These are phyloP conservation scores for Chloroclystis v-ata DNA, from an alignment of 2,888 invertebrate genomes.

Conservation along the genomic window DNA sequence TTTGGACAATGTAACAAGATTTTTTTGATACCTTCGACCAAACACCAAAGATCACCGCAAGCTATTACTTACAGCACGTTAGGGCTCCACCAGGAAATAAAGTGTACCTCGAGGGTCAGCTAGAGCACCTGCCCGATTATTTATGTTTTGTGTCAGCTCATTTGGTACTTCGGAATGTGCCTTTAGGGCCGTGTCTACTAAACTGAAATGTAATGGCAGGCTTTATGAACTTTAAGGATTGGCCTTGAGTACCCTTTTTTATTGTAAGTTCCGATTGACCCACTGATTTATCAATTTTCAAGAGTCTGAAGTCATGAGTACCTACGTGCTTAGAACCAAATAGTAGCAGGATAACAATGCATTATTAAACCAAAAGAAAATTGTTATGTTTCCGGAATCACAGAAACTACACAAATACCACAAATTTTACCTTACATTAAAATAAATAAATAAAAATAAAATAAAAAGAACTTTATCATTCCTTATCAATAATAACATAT, in stretches of 20 bases:
- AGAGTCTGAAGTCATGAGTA: too few relatives aligned
- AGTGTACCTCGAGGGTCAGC: slow-evolving; percentile 30
- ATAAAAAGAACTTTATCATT: too few relatives aligned
- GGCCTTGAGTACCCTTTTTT: not conserved
- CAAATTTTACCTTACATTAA: too few relatives aligned
- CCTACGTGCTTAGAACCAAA: too few relatives aligned
- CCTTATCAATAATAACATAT: too few relatives aligned
- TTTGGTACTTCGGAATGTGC: slow-evolving; percentile 10
- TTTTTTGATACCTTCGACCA: slow-evolving; percentile 20
- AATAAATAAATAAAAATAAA: too few relatives aligned
- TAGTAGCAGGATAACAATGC: too few relatives aligned
- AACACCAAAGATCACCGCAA: slow-evolving; percentile 28
- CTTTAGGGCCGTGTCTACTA: not conserved
- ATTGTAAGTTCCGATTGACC: not conserved
- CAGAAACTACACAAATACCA: too few relatives aligned
- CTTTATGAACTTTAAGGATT: not conserved
- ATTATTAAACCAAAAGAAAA: too few relatives aligned
- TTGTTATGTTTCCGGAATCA: too few relatives aligned
- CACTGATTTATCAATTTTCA: not conserved
- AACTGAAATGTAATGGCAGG: not conserved
- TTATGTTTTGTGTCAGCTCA: slow-evolving; percentile 30
- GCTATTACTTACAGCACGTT: slow-evolving; percentile 30
- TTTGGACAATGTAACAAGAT: too few relatives aligned
- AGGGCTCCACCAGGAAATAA: slow-evolving; percentile 28
- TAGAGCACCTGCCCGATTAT: slow-evolving; percentile 31